Percentiles rank a stretch among this genome's conserved stretches.
Evolutionary conservation across 2,888 invertebrate genomes (phyloP).

Genomic region (Meghimatium bilineatum): DNA sequence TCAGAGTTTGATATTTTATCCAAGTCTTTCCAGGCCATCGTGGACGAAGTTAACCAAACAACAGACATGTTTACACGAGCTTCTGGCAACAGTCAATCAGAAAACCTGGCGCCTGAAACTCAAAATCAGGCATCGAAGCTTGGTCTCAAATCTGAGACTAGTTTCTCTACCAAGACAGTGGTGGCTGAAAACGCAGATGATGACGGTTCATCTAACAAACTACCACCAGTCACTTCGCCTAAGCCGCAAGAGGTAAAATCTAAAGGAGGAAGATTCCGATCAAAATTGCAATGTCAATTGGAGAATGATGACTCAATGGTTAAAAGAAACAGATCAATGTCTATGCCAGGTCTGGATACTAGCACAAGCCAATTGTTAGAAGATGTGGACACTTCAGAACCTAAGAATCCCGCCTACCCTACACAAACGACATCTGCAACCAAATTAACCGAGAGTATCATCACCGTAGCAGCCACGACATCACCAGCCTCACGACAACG

Average conservation of each 20-base stretch:
- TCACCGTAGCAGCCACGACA: constrained; percentile 20
- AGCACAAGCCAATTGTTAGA: constrained; percentile 30
- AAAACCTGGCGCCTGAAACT: constrained; percentile 47
- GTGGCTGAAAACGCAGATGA: background rate
- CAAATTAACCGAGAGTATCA: background rate
- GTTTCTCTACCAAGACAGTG: background rate
- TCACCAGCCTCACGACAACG: constrained; percentile 42
- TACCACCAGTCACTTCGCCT: constrained; percentile 45
- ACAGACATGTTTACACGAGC: constrained; percentile 48
- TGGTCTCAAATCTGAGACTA: constrained; percentile 47
- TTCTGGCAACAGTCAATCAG: constrained; percentile 27
- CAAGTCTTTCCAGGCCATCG: constrained; percentile 67
- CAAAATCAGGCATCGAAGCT: constrained; percentile 48
- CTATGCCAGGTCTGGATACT: constrained; percentile 39
- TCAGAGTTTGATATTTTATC: constrained; percentile 69
- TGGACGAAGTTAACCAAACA: constrained; percentile 64
- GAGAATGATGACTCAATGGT: constrained; percentile 28
- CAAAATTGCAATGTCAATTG: constrained; percentile 2
- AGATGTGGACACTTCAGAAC: background rate
- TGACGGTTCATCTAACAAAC: background rate
- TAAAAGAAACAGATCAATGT: constrained; percentile 23
- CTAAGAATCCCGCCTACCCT: background rate
- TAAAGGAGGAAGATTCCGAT: constrained; percentile 24
- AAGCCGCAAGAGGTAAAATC: constrained; percentile 39
- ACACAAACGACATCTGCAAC: background rate